These are phyloP conservation scores for Empidonax traillii DNA, from an alignment of 2,113 vertebrate species.

Conservation along the genomic window DNA sequence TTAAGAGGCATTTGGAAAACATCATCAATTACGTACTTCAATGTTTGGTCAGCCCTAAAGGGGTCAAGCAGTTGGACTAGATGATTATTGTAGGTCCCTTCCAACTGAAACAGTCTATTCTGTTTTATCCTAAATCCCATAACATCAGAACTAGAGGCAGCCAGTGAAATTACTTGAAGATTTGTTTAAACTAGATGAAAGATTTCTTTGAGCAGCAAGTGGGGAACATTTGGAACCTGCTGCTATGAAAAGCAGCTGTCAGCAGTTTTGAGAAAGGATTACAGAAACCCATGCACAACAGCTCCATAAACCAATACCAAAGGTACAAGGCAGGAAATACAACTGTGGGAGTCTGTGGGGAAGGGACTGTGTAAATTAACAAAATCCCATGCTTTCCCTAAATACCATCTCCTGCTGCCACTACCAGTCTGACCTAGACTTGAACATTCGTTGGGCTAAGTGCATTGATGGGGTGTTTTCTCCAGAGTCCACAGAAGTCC, in stretches of 20 bases:
- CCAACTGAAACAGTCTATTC: background rate
- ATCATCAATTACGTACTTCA: background rate
- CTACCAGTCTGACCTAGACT: background rate
- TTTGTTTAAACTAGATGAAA: background rate
- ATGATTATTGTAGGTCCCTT: background rate
- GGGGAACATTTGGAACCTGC: background rate
- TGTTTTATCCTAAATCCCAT: background rate
- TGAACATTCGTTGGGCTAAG: background rate
- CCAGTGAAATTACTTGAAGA: background rate
- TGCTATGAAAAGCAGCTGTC: background rate
- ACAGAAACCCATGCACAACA: background rate
- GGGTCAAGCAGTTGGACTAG: background rate
- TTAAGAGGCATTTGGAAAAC: background rate
- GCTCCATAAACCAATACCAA: background rate
- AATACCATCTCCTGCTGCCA: background rate
- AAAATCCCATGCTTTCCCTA: background rate
- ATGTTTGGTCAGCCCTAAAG: background rate
- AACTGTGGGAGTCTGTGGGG: background rate
- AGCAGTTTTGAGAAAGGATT: background rate
- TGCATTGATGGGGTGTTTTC: background rate
- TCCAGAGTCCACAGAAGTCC: background rate
- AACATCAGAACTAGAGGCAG: background rate
- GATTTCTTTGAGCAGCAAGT: background rate
- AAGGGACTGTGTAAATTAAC: background rate
- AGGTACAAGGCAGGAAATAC: background rate